Evolutionary conservation across 2,113 vertebrate species (phyloP), one percentile per base, ranked within the genome.

Genomic region (Poeciliopsis occidentalis): DNA sequence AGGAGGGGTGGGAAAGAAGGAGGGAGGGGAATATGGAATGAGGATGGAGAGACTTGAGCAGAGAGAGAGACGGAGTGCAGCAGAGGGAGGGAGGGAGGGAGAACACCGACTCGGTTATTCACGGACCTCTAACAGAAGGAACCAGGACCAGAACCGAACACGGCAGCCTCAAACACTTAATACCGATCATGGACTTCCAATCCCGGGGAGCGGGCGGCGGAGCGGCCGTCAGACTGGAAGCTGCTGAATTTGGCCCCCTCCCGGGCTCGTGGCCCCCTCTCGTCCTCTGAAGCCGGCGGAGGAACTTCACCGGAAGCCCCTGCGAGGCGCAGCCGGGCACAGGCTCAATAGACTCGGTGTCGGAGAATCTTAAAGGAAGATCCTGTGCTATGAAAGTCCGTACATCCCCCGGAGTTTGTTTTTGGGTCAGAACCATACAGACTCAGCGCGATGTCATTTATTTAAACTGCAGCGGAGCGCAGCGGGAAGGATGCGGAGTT

Each of bases 71-170:
- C 69, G 67, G 78, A 54, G 75, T 47, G 75, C 39, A 61, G 73
- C 75, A 65, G 66, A 73, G 62, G 17, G 44, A 3, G 30, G 29
- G 2, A 29, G 29, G 29, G 30, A 69, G 74, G 60, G 64, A 77
- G 75, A 64, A 63, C 47, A 61, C 13, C 47, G 51, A 57, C 24
- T 57, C 32, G 93, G 89, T 92, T 67, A 67, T 27, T 41, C 51
- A 91, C 93, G 93, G 93, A 92, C 87, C 90, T 91, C 93, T 60
- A 11, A 66, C 51, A 13, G 34, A 7, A 13, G 12, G 62, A 31
- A 32, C 12, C 62, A 10, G 62, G 63, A 64, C 22, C 63, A 11
- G 63, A 24, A 64, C 19, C 31, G 89, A 80, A 90, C 88, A 69
- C 62, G 68, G 17, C 78, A 70, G 57, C 61, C 44, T 74, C 57